Base-by-base conservation (phyloP, 2,113 vertebrate genomes). In the Amblyopsis rosae region DNA sequence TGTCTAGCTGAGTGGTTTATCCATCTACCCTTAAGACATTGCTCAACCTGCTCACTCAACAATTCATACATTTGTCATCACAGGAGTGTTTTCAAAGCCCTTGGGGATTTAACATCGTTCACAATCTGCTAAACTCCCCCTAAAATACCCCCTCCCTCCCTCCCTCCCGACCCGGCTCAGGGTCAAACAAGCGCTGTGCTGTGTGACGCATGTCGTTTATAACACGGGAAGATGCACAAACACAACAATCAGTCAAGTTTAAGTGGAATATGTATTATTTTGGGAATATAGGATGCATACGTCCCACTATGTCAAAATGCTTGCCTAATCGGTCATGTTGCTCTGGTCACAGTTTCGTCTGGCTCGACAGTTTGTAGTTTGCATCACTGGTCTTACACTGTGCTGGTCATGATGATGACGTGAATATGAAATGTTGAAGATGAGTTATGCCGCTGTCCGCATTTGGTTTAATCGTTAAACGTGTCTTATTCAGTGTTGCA, bases 1-100 rank as follows among this genome's bases (percentile, higher is more conserved):
- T 72, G 61, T 67, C 75, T 62, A 70, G 67, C 75, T 46, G 45
- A 69, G 62, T 70, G 53, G 47, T 41, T 67, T 65, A 82, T 82
- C 75, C 69, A 73, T 88, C 85, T 66, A 5, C 50, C 13, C 45
- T 63, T 62, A 77, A 68, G 56, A 60, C 73, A 72, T 82, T 67
- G 71, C 80, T 87, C 85, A 82, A 19, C 19, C 72, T 35, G 61
- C 67, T 73, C 60, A 68, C 65, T 54, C 69, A 77, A 75, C 70
- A 66, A 70, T 79, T 77, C 81, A 87, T 89, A 83, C 87, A 85
- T 89, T 80, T 75, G 53, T 69, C 70, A 65, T 73, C 67, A 33
- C 47, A 61, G 35, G 51, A 77, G 61, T 32, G 61, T 72, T 48
- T 60, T 56, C 48, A 48, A 50, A n/a, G 15, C 70, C 53, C 71